Percentiles rank a stretch among this genome's conserved stretches.
Evolutionary conservation across 30 jellyfish, hydroid and myxozoan species (phyloP).

Genomic region (Pelagia noctiluca): DNA sequence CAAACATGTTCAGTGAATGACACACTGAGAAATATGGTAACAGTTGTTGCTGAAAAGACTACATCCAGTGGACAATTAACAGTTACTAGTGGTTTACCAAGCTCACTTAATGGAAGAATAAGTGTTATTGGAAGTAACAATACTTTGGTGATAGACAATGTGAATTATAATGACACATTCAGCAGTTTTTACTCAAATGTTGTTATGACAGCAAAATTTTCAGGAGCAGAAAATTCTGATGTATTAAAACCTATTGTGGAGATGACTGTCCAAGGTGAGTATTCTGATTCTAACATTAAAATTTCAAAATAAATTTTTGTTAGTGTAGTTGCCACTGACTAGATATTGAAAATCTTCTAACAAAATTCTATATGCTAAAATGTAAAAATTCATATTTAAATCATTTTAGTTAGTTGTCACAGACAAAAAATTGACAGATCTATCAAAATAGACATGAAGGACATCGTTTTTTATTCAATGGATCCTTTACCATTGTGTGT

Average conservation of each 20-base stretch:
- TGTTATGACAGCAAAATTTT: neutral
- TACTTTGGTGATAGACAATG: constrained; percentile 23
- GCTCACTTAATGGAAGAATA: constrained; percentile 30
- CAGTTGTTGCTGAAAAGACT: constrained; percentile 17
- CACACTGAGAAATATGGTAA: neutral
- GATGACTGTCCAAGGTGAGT: constrained; percentile 32
- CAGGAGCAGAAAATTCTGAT: neutral
- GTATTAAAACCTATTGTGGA: constrained; percentile 19
- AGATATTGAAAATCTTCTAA: no score
- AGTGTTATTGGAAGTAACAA: constrained; percentile 26
- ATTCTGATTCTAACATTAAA: neutral
- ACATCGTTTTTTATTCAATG: no score
- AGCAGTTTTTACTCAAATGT: constrained; percentile 13
- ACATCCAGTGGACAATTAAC: neutral
- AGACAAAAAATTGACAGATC: no score
- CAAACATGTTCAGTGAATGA: neutral
- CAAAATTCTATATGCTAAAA: no score
- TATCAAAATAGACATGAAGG: no score
- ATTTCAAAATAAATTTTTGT: no score
- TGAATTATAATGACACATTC: constrained; percentile 16
- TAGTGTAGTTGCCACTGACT: no score
- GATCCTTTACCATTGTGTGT: no score
- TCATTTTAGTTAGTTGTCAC: no score
- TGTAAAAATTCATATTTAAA: no score
- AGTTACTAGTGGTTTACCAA: neutral